Evolutionary conservation across 2,888 invertebrate species (phyloP), one percentile per base, ranked within the genome.

Genomic region (Fissipunctia ypsillon): DNA sequence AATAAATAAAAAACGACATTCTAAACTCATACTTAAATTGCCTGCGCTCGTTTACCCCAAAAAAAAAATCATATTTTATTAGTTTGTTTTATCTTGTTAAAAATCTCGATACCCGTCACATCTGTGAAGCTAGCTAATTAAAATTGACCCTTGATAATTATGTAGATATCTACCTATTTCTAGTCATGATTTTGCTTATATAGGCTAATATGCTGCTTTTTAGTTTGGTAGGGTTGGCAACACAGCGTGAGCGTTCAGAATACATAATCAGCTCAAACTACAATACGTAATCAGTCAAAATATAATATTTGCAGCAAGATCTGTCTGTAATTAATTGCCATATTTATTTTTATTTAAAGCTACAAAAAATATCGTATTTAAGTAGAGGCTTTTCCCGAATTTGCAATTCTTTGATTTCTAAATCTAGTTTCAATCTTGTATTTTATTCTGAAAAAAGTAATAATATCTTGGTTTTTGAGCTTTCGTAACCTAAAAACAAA

Each of bases 241-340:
- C 81, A 48, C 52, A 22, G 19, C 14, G n/a, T 19, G 35, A 16
- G n/a, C 80, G 80, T 74, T 74, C 74, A 43, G 80, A 77, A 77
- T 82, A 77, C 31, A 5, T 31, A 41, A 57, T 67, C 59, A 31
- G 19, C 16, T n/a, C 28, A 28, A 0, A 9, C 2, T 14, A 16
- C 0, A 5, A 50, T 60, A 65, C 3, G 0, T 22, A 41, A 48
- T 54, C 19, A 0, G 0, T 19, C n/a, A 73, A 48, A 16, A 25
- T 25, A 45, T n/a, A 28, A 14, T 72, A 3, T 25, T 50, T 28
- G 28, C 22, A 43, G 25, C 56, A 50, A 31, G 6, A 22, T 63
- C 3, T 41, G 19, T 12, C 9, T 48, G 16, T 28, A 2, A n/a
- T 28, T 22, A 25, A 79, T 48, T 16, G 0, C 0, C 5, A 0